These are phyloP conservation scores for Eupithecia abbreviata DNA, from an alignment of 2,888 invertebrate genomes.

Conservation along the genomic window DNA sequence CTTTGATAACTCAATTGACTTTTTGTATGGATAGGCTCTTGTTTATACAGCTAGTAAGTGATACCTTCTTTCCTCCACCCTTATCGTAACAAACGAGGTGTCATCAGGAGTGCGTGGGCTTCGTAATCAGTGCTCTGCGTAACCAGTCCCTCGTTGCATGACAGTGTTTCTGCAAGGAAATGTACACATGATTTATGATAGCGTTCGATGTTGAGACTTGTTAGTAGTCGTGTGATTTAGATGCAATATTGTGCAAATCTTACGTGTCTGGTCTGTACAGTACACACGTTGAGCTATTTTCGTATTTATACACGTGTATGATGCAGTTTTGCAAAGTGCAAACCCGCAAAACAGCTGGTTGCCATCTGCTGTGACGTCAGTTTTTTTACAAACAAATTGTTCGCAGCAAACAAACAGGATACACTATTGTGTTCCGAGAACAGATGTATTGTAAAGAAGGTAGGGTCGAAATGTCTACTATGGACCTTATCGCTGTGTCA, in stretches of 20 bases:
- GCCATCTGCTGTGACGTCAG: conserved; percentile 36
- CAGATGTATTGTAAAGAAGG: conserved; percentile 27
- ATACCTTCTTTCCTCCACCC: conserved; percentile 24
- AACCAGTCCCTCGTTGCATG: conserved; percentile 41
- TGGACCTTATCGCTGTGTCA: conserved; percentile 1
- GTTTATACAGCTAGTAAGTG: conserved; percentile 2
- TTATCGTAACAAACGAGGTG: conserved; percentile 50
- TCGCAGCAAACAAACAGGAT: conserved; percentile 32
- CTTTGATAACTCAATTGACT: neutral
- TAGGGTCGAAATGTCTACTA: conserved; percentile 14
- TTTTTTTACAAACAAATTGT: conserved; percentile 28
- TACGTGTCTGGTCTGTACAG: conserved; percentile 6
- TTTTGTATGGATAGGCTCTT: neutral
- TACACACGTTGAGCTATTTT: neutral
- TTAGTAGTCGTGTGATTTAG: conserved; percentile 27
- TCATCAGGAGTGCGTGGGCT: conserved; percentile 47
- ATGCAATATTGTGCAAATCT: conserved; percentile 25
- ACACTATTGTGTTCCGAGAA: conserved; percentile 28
- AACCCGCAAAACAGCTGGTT: conserved; percentile 27
- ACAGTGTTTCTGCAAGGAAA: conserved; percentile 45
- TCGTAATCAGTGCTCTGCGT: conserved; percentile 45
- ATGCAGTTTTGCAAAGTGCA: conserved; percentile 17
- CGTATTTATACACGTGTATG: neutral
- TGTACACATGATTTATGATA: conserved; percentile 45
- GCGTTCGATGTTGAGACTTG: conserved; percentile 37